These are phyloP conservation scores for Phallusia fumigata DNA, from an alignment of 23 tunicate genomes.

Conservation along the genomic window DNA sequence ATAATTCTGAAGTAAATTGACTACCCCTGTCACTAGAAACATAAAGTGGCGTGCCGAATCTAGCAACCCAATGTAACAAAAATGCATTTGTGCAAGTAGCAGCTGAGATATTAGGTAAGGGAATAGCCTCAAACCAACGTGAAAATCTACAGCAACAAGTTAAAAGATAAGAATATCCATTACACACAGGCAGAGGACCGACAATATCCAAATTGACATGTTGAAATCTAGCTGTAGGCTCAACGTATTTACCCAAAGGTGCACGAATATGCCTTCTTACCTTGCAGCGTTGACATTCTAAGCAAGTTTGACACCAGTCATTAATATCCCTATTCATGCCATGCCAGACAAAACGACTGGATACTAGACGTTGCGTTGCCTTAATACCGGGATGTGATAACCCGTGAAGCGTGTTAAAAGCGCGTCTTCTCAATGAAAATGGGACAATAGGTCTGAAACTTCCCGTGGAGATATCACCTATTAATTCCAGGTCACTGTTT, in stretches of 20 bases:
- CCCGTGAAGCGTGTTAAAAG: constrained; percentile 12
- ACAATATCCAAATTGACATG: constrained; percentile 8
- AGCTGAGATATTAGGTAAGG: neutral
- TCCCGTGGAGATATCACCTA: neutral
- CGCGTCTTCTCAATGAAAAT: neutral
- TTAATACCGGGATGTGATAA: constrained; percentile 15
- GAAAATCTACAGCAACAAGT: constrained; percentile 6
- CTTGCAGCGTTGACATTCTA: too few species aligned
- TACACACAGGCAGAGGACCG: neutral
- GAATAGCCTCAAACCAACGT: too few species aligned
- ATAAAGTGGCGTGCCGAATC: constrained; percentile 6
- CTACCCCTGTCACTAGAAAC: neutral
- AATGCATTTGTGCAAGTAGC: neutral
- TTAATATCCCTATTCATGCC: constrained; percentile 13
- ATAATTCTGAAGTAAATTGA: constrained; percentile 9
- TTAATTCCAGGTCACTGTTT: too few species aligned
- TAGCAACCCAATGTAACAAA: constrained; percentile 21
- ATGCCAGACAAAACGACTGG: constrained; percentile 10
- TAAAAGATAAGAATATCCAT: constrained; percentile 18
- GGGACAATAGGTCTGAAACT: constrained; percentile 9
- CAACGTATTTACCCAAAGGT: neutral
- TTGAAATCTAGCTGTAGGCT: neutral
- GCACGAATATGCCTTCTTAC: too few species aligned
- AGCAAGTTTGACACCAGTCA: constrained; percentile 6
- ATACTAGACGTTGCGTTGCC: neutral